Evolutionary conservation across 2,797 vertebrate genomes (phyloP).

Genomic region (Buphagus erythrorhynchus): DNA sequence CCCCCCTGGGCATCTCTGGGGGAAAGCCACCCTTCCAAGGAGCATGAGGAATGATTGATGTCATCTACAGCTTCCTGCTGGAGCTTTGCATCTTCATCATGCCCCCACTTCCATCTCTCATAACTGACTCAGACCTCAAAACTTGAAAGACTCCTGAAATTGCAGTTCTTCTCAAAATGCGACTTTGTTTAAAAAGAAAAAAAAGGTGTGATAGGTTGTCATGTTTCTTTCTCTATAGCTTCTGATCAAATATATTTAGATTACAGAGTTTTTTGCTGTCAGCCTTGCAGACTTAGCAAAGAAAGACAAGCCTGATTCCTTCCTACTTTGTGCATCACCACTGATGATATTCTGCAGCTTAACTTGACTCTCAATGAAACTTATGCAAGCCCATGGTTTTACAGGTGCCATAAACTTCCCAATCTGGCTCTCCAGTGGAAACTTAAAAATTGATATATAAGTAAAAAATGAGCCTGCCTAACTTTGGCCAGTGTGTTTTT

Average conservation of each 20-base stretch:
- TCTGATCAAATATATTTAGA: slow-evolving; percentile 67
- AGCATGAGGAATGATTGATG: background rate
- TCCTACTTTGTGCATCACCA: background rate
- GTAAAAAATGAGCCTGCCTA: background rate
- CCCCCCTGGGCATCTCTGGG: background rate
- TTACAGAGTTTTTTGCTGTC: slow-evolving; percentile 58
- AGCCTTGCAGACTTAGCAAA: slow-evolving; percentile 16
- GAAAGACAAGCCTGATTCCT: slow-evolving; percentile 36
- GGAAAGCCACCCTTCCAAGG: background rate
- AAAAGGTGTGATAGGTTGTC: slow-evolving; percentile 53
- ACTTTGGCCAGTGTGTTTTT: background rate
- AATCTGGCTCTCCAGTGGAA: background rate
- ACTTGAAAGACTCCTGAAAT: slow-evolving; percentile 45
- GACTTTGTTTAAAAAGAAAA: slow-evolving; percentile 48
- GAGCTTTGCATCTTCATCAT: background rate
- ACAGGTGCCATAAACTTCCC: background rate
- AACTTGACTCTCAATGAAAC: background rate
- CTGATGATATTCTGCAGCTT: background rate
- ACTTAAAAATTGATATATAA: background rate
- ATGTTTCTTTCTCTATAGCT: slow-evolving; percentile 47
- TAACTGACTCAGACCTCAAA: slow-evolving; percentile 55
- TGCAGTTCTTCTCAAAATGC: slow-evolving; percentile 12
- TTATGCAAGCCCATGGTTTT: background rate
- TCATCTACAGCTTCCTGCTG: background rate
- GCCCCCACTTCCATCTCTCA: background rate